These are phyloP conservation scores for Apis cerana DNA, from an alignment of 1,140 invertebrate genomes.

Conservation along the genomic window DNA sequence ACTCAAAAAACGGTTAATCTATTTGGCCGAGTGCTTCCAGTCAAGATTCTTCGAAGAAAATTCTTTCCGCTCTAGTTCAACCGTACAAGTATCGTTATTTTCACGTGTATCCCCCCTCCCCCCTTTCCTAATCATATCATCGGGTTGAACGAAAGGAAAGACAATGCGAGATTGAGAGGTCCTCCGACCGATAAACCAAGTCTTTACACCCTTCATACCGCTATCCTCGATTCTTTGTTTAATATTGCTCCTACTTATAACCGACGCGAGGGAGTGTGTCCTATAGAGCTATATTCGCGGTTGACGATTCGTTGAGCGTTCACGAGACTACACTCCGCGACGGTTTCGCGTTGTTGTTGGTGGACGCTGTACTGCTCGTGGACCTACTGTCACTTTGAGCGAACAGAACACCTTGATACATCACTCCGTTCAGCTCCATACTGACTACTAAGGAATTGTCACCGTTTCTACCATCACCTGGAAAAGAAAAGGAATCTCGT, in stretches of 20 bases:
- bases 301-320: conserved; percentile 54
- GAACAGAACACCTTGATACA: conserved; percentile 93
- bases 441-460: conserved; percentile 96
- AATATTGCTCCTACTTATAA: too few species aligned
- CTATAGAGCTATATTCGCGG: not conserved
- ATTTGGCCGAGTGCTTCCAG: conserved; percentile 13
- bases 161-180: not conserved
- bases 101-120: not conserved
- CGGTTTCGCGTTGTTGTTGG: conserved; percentile 66
- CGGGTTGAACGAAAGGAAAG: not conserved
- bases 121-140: not conserved
- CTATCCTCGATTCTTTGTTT: too few species aligned
- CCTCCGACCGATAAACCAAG: too few species aligned
- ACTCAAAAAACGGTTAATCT: too few species aligned
- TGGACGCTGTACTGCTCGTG: conserved; percentile 45
- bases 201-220: too few species aligned
- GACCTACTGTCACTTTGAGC: conserved; percentile 83
- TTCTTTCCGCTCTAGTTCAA: not conserved
- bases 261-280: too few species aligned
- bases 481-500: too few species aligned
- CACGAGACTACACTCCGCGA: conserved; percentile 81
- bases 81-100: not conserved
- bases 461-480: conserved; percentile 87
- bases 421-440: conserved; percentile 97
- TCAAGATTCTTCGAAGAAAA: conserved; percentile 1